Percentiles rank a stretch among this genome's conserved stretches.
Conservation (phyloP, 2,797 vertebrate genomes). For the Natrix natrix region DNA sequence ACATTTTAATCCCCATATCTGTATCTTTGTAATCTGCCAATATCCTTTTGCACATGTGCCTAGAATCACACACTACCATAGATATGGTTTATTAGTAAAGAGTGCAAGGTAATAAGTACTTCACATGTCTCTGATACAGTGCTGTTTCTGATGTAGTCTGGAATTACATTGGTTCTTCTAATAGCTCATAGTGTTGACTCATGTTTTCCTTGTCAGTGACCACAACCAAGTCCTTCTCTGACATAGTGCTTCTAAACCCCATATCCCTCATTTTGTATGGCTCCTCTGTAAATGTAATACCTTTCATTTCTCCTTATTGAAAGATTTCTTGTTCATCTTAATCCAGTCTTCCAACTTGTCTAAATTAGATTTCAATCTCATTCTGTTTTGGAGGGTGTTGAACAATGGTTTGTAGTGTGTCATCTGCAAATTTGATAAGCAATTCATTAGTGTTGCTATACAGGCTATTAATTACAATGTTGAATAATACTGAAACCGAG, state of each 20-base stretch:
- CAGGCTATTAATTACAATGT: not conserved
- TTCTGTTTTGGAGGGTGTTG: not conserved
- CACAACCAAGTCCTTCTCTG: not conserved
- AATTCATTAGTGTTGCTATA: not conserved
- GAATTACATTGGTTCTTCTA: not conserved
- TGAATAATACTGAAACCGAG: not conserved
- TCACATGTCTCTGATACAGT: not conserved
- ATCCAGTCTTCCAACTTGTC: not conserved
- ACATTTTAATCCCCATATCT: not conserved
- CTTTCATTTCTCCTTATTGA: not conserved
- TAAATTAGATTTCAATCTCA: not conserved
- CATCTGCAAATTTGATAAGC: not conserved
- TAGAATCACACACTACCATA: not conserved
- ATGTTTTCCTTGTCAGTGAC: not conserved
- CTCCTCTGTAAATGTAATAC: not conserved
- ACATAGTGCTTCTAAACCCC: not conserved
- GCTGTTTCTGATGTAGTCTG: not conserved
- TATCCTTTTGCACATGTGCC: not conserved
- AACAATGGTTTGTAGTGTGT: not conserved
- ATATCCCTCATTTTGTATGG: not conserved
- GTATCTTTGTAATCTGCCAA: not conserved
- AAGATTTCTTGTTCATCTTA: not conserved
- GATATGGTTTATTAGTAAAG: not conserved
- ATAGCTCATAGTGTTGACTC: not conserved
- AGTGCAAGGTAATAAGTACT: not conserved